A percentile compares a stretch with the other conserved stretches of the same genome.
Evolutionary conservation across 2,113 vertebrate species (phyloP).

Genomic region (Acrocephalus arundinaceus): DNA sequence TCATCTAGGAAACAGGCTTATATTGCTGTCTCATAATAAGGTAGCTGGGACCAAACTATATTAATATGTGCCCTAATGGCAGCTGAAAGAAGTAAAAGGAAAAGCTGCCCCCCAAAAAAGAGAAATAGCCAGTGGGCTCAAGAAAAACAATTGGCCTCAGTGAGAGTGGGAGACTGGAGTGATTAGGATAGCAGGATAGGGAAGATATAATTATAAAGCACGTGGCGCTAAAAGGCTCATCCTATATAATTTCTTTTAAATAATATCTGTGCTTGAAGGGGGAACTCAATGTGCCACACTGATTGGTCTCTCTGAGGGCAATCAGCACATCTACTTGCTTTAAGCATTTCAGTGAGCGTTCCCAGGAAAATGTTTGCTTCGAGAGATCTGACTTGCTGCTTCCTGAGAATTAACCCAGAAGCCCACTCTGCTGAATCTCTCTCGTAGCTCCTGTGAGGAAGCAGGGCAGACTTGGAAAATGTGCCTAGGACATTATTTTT

Average conservation of each 20-base stretch:
- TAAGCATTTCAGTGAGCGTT: neutral
- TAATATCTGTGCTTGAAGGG: neutral
- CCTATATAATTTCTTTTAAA: neutral
- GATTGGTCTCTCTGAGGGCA: conserved; percentile 23
- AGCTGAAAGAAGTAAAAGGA: neutral
- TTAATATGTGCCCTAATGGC: neutral
- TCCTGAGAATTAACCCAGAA: neutral
- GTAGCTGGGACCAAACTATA: neutral
- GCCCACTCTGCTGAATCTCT: accelerated
- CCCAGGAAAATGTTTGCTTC: neutral
- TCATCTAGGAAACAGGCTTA: neutral
- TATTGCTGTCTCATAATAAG: neutral
- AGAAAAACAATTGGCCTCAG: neutral
- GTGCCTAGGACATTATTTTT: neutral
- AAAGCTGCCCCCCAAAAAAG: neutral
- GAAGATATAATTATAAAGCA: neutral
- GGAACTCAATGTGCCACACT: neutral
- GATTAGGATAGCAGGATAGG: neutral
- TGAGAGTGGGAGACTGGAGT: neutral
- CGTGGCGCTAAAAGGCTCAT: neutral
- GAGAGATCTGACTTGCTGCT: neutral
- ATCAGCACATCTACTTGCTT: neutral
- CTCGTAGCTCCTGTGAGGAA: neutral
- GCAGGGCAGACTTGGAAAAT: neutral
- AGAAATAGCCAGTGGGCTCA: neutral